Conservation (phyloP, 2,888 invertebrate species). For the Apoderus coryli region DNA sequence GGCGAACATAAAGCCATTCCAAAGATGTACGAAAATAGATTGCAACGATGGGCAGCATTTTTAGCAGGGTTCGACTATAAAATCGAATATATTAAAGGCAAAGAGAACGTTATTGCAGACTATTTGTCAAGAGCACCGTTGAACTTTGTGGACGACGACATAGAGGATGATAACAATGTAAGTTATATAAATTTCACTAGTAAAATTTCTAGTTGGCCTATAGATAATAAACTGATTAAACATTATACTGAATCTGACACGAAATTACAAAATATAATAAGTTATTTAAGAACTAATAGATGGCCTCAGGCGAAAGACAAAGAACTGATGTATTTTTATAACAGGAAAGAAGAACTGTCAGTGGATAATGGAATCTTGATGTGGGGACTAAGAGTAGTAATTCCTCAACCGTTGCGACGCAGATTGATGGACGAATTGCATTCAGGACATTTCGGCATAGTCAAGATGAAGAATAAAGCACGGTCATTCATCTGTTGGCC, state of each 20-base stretch:
- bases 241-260: constrained; percentile 3
- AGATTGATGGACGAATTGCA: too few species aligned
- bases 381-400: too few species aligned
- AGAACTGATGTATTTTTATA: too few species aligned
- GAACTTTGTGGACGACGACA: not conserved
- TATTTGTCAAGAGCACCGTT: constrained; percentile 10
- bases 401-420: too few species aligned
- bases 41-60: constrained; percentile 21
- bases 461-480: too few species aligned
- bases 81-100: constrained; percentile 11
- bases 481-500: too few species aligned
- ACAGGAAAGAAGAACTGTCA: too few species aligned
- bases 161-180: too few species aligned
- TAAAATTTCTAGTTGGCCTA: constrained; percentile 7
- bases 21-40: too few species aligned
- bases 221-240: constrained; percentile 8
- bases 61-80: constrained; percentile 11
- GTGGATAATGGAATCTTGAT: too few species aligned
- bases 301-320: too few species aligned
- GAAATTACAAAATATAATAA: constrained; percentile 1
- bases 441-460: too few species aligned
- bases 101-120: constrained; percentile 11
- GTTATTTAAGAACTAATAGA: constrained; percentile 8
- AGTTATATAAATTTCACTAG: constrained; percentile 11
- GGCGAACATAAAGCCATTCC: constrained; percentile 19